Percentiles rank a stretch among this genome's conserved stretches.
These are phyloP conservation scores for Chrysolophus pictus DNA, from an alignment of 2,797 vertebrate species.

Conservation along the genomic window DNA sequence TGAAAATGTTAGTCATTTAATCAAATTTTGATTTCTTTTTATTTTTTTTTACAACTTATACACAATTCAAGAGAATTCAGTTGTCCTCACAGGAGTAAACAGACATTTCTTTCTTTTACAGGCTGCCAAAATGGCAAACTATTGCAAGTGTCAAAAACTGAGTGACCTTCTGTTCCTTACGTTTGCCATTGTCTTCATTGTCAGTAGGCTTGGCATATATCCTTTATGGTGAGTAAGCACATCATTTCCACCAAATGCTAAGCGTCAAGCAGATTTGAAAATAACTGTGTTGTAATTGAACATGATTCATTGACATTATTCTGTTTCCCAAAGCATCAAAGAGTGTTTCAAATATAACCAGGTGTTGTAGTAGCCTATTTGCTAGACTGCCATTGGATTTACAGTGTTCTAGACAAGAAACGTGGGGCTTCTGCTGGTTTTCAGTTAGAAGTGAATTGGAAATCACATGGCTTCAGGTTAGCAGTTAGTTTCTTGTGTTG, in stretches of 20 bases:
- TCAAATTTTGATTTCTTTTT: not conserved
- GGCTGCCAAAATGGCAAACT: constrained; percentile 99
- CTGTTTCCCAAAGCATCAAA: not conserved
- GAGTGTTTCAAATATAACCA: not conserved
- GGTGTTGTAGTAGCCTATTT: not conserved
- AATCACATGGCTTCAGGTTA: not conserved
- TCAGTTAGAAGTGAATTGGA: not conserved
- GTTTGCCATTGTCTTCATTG: constrained; percentile 95
- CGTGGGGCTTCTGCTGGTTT: not conserved
- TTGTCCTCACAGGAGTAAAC: constrained; percentile 54
- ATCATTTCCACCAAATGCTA: constrained; percentile 21
- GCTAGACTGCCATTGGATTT: not conserved
- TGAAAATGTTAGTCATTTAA: constrained; percentile 23
- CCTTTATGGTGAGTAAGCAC: constrained; percentile 92
- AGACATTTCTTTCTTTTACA: constrained; percentile 77
- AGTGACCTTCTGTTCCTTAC: constrained; percentile 95
- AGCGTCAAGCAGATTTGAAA: constrained; percentile 1
- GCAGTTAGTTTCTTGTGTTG: not conserved
- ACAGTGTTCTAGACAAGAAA: not conserved
- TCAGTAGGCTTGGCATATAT: constrained; percentile 92
- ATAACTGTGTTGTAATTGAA: not conserved
- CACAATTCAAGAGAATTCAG: constrained; percentile 26
- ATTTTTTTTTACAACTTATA: constrained; percentile 18
- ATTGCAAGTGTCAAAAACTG: constrained; percentile 96
- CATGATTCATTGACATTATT: not conserved